phyloP scores from a whole-genome alignment of 1,140 invertebrate species.

The Aporrectodea caliginosa region DNA sequence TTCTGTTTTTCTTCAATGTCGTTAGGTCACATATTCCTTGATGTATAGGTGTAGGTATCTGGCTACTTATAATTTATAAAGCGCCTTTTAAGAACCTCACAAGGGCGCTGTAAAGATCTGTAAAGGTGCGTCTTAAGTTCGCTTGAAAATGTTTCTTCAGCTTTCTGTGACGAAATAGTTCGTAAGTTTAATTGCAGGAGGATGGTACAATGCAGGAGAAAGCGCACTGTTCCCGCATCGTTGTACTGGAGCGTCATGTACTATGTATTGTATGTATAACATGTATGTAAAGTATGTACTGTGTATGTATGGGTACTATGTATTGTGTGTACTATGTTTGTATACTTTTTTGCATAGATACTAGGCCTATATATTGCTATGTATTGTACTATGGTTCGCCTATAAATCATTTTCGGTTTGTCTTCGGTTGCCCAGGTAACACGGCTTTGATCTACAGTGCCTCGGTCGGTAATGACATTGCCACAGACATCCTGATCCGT shows the following conservation, averaged over 20 bases:
- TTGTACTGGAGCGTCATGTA: too few relatives aligned
- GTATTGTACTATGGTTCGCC: not conserved
- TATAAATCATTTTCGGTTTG: not conserved
- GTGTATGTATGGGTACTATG: not conserved
- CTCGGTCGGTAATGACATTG: slow-evolving; percentile 49
- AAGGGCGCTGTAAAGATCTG: not conserved
- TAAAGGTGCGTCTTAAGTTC: not conserved
- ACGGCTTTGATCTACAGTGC: slow-evolving; percentile 48
- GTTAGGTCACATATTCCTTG: too few relatives aligned
- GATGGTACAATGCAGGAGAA: too few relatives aligned
- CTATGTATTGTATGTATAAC: not conserved
- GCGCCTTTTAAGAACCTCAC: too few relatives aligned
- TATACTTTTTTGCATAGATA: not conserved
- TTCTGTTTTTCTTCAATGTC: too few relatives aligned
- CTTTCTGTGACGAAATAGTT: not conserved
- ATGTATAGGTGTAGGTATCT: too few relatives aligned
- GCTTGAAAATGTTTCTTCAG: not conserved
- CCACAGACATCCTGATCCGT: slow-evolving; percentile 44
- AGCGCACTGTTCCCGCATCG: too few relatives aligned
- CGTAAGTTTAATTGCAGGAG: not conserved
- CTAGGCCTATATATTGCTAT: not conserved
- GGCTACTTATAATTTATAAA: too few relatives aligned
- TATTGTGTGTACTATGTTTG: not conserved
- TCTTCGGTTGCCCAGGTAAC: slow-evolving; percentile 39
- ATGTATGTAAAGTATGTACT: not conserved